These are phyloP conservation scores for Catharus bicknelli DNA, from an alignment of 2,113 vertebrate species.

Conservation along the genomic window DNA sequence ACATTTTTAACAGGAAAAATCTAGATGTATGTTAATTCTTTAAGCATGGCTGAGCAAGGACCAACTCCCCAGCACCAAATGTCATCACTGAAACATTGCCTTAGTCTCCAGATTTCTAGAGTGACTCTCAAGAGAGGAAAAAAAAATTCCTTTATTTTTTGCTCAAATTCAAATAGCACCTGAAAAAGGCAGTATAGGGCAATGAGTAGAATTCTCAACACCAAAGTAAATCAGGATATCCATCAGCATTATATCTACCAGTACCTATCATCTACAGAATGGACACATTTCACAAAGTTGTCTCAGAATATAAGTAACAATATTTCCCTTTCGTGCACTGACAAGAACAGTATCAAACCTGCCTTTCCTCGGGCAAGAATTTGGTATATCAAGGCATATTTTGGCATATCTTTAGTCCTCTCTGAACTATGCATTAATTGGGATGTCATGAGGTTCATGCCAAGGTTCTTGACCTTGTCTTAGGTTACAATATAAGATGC, in stretches of 20 bases:
- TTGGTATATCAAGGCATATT: slow-evolving; percentile 54
- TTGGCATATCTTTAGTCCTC: not conserved
- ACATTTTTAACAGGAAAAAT: not conserved
- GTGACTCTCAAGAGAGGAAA: not conserved
- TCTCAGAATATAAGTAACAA: slow-evolving; percentile 52
- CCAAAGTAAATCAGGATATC: not conserved
- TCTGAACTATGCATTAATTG: slow-evolving; percentile 8
- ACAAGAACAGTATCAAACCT: slow-evolving; percentile 47
- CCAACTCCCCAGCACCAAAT: not conserved
- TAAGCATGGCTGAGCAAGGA: not conserved
- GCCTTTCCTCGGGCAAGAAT: slow-evolving; percentile 56
- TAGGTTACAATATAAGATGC: not conserved
- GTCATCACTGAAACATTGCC: not conserved
- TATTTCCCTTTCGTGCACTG: not conserved
- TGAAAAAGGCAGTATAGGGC: not conserved
- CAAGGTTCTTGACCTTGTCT: not conserved
- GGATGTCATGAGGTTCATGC: not conserved
- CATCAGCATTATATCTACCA: not conserved
- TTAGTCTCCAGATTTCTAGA: not conserved
- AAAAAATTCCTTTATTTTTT: not conserved
- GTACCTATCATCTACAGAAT: slow-evolving; percentile 2
- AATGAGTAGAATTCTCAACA: not conserved
- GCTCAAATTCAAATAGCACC: not conserved
- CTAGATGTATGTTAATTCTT: not conserved
- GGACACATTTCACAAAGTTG: not conserved